Conservation (phyloP, 2,888 invertebrate genomes). For the Anodontia alba region DNA sequence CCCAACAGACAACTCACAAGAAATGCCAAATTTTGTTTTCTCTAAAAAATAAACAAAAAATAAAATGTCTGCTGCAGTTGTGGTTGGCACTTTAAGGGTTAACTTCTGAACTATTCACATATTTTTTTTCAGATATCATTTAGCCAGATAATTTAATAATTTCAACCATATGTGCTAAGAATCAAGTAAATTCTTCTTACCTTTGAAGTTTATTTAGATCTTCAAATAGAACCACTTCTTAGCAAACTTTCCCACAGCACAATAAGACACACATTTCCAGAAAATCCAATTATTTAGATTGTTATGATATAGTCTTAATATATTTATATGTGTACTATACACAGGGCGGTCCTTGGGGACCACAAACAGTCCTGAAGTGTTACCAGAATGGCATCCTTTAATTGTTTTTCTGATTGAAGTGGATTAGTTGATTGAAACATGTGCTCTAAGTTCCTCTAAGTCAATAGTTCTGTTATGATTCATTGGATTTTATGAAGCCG, state of each 20-base stretch:
- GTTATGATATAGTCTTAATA: neutral
- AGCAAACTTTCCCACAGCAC: neutral
- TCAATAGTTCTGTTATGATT: neutral
- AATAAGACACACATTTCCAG: neutral
- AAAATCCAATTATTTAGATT: slow-evolving; percentile 1
- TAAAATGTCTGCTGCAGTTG: no score
- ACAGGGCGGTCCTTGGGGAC: neutral
- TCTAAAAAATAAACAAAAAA: no score
- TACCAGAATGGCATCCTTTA: neutral
- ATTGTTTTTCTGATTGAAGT: neutral
- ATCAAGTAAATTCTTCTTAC: neutral
- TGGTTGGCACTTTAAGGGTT: no score
- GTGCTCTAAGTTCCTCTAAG: slow-evolving; percentile 6
- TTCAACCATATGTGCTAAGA: neutral
- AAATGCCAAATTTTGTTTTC: no score
- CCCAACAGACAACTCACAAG: no score
- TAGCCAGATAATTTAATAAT: no score
- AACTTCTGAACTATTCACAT: no score
- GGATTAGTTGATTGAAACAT: neutral
- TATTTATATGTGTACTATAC: neutral
- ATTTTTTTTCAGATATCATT: no score
- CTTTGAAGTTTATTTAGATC: neutral
- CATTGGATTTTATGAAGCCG: slow-evolving; percentile 6
- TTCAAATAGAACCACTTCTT: neutral
- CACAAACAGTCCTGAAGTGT: slow-evolving; percentile 11